phyloP scores from a whole-genome alignment of 1,140 invertebrate genomes.

The Bombus picipes region DNA sequence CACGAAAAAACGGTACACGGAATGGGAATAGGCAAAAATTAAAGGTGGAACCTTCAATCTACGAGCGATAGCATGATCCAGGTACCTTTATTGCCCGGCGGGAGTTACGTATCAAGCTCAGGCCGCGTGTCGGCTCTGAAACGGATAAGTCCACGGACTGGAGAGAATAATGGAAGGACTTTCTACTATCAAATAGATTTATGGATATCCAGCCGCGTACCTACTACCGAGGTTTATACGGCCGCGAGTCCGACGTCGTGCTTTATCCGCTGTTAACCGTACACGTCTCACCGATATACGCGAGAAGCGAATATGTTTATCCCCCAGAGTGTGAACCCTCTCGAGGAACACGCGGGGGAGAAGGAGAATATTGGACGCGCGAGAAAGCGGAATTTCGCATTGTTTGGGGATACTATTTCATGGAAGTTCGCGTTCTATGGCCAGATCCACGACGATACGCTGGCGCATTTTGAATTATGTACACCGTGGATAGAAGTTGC shows the following conservation, averaged over 20 bases:
- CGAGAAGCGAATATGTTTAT: slow-evolving; percentile 60
- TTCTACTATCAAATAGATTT: slow-evolving; percentile 82
- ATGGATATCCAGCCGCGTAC: slow-evolving; percentile 76
- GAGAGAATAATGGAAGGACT: slow-evolving; percentile 80
- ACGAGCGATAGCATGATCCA: slow-evolving; percentile 55
- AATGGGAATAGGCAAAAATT: background rate
- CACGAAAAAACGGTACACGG: no score
- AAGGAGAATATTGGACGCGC: slow-evolving; percentile 29
- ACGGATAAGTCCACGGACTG: slow-evolving; percentile 59
- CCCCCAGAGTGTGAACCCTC: slow-evolving; percentile 34
- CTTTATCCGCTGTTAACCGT: slow-evolving; percentile 70
- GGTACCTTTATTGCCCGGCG: slow-evolving; percentile 67
- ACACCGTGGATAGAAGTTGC: background rate
- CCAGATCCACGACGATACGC: slow-evolving; percentile 24
- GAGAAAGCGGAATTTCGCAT: slow-evolving; percentile 60
- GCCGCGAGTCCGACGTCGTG: slow-evolving; percentile 62
- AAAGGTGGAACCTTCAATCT: slow-evolving; percentile 52
- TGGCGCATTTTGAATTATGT: slow-evolving; percentile 33
- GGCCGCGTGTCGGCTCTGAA: slow-evolving; percentile 58
- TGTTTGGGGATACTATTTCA: slow-evolving; percentile 62
- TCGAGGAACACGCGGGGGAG: background rate
- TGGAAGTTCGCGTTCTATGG: slow-evolving; percentile 45
- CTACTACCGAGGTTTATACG: slow-evolving; percentile 71
- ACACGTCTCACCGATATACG: slow-evolving; percentile 61
- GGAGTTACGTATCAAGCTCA: slow-evolving; percentile 67